Evolutionary conservation across 2,888 invertebrate species (phyloP).

Genomic region (Odontocerum albicorne): DNA sequence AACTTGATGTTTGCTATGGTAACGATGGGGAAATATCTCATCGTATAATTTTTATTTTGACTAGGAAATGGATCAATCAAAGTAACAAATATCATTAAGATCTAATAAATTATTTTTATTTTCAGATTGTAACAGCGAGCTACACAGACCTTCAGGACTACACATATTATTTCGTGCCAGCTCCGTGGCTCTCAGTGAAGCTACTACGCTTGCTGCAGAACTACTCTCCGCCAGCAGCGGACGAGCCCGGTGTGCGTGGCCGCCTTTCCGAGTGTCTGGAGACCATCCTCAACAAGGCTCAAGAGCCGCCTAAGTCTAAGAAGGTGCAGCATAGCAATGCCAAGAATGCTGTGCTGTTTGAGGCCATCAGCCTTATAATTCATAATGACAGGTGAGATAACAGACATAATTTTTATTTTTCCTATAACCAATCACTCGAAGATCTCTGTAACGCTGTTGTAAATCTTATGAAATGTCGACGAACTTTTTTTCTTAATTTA

Average conservation of each 20-base stretch:
- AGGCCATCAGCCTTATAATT: conserved; percentile 99
- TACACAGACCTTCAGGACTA: conserved; percentile 99
- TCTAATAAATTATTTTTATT: conserved; percentile 1
- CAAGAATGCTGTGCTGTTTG: conserved; percentile 98
- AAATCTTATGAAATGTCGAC: no score
- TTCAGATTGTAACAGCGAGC: conserved; percentile 94
- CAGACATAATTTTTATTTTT: not conserved
- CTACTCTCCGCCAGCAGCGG: conserved; percentile 95
- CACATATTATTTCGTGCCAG: conserved; percentile 99
- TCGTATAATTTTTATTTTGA: not conserved
- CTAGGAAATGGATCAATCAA: not conserved
- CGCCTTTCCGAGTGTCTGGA: conserved; percentile 97
- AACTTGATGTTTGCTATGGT: no score
- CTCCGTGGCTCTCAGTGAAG: conserved; percentile 99
- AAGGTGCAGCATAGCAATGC: conserved; percentile 99
- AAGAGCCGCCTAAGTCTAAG: conserved; percentile 99
- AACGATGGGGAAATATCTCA: no score
- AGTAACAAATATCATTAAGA: not conserved
- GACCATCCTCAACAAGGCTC: conserved; percentile 97
- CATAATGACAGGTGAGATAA: conserved; percentile 83
- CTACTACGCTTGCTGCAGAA: conserved; percentile 93
- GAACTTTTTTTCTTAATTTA: no score
- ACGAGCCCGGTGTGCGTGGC: conserved; percentile 91
- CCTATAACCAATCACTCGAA: no score
- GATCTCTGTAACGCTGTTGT: no score